These are phyloP conservation scores for Dinoponera quadriceps DNA, from an alignment of 1,140 invertebrate genomes.

Conservation along the genomic window DNA sequence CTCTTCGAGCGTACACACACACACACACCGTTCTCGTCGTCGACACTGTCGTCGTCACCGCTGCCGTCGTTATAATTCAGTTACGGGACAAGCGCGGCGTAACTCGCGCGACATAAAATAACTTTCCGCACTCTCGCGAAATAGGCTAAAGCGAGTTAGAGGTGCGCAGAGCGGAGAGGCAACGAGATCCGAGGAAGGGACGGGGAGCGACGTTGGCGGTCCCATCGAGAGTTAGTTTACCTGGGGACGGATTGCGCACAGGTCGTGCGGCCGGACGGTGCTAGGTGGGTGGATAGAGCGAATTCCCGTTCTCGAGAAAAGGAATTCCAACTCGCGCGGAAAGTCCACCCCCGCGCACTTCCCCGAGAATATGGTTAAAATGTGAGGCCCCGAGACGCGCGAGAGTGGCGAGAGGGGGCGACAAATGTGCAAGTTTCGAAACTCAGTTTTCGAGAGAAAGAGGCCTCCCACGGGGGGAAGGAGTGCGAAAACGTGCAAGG, in stretches of 20 bases:
- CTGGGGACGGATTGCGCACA: conserved; percentile 1
- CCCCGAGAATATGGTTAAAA: conserved; percentile 63
- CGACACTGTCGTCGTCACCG: background rate
- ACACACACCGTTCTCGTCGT: conserved; percentile 40
- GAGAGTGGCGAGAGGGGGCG: conserved; percentile 38
- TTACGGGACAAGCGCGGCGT: conserved; percentile 43
- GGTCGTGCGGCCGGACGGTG: background rate
- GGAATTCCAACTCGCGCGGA: conserved; percentile 53
- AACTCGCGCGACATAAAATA: conserved; percentile 52
- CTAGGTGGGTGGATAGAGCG: too few relatives aligned
- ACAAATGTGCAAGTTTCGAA: conserved; percentile 72
- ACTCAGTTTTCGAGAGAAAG: conserved; percentile 72
- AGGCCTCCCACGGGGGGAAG: conserved; percentile 38
- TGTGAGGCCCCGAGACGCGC: conserved; percentile 16
- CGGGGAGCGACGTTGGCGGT: background rate
- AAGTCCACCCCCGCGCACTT: conserved; percentile 32
- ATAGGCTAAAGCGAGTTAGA: conserved; percentile 59
- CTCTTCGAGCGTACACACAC: conserved; percentile 34
- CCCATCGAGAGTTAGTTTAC: conserved; percentile 37
- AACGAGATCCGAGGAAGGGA: too few relatives aligned
- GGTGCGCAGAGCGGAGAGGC: background rate
- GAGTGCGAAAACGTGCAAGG: conserved; percentile 64
- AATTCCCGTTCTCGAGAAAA: conserved; percentile 55
- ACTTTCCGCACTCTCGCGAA: conserved; percentile 57
- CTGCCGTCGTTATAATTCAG: conserved; percentile 49